A percentile compares a stretch with the other conserved stretches of the same genome.
These are phyloP conservation scores for Boulengeromyrus knoepffleri DNA, from an alignment of 2,113 vertebrate species.

Conservation along the genomic window DNA sequence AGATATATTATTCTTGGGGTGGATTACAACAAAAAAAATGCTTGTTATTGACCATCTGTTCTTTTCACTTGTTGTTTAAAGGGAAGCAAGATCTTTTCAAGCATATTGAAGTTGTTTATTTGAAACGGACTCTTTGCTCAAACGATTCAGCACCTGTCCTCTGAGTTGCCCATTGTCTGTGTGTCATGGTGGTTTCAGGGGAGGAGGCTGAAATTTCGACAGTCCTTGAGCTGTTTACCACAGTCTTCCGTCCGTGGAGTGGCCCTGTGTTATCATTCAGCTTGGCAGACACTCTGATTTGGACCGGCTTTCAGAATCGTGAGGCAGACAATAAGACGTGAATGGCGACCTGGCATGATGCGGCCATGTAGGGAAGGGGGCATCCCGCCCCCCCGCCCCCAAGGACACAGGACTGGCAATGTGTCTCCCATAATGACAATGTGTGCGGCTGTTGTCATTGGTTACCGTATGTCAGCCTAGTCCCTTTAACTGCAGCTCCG, in stretches of 20 bases:
- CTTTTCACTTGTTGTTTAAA: conserved; percentile 35
- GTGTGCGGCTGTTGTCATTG: background rate
- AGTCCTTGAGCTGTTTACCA: conserved; percentile 14
- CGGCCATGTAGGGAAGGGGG: background rate
- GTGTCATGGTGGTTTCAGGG: background rate
- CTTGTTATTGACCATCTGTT: conserved; percentile 43
- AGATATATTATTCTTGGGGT: conserved; percentile 30
- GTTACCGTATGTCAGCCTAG: background rate
- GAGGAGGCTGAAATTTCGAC: background rate
- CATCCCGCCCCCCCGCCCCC: background rate
- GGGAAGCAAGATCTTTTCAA: conserved; percentile 22
- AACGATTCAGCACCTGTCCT: conserved; percentile 36
- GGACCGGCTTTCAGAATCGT: background rate
- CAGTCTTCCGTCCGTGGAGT: background rate
- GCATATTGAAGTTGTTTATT: conserved; percentile 29
- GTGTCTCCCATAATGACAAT: background rate
- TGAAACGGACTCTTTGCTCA: conserved; percentile 26
- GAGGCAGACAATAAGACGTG: background rate
- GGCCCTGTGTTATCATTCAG: background rate
- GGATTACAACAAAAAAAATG: conserved; percentile 22
- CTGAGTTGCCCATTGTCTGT: background rate
- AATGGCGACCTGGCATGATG: background rate
- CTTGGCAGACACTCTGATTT: background rate
- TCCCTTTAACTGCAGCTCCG: background rate
- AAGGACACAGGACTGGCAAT: background rate